Evolutionary conservation across 1,140 invertebrate genomes (phyloP).

Genomic region (Chironomus striatipennis): DNA sequence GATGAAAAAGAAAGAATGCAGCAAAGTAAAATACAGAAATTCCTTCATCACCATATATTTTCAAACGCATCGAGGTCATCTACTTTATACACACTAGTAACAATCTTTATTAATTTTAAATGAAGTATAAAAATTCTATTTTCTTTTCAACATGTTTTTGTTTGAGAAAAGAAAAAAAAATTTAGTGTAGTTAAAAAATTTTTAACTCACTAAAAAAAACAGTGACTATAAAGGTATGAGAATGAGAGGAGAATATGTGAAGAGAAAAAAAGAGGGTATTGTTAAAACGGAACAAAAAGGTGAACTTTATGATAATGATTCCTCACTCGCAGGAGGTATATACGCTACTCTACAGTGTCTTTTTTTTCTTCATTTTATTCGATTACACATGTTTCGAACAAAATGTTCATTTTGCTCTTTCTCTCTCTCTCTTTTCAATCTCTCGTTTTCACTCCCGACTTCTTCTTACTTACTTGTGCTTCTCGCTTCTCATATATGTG

Average conservation of each 20-base stretch:
- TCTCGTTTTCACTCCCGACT: background rate
- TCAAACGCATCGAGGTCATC: too few species aligned
- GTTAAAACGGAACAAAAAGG: slow-evolving; percentile 12
- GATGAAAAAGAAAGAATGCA: too few species aligned
- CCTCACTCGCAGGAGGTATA: background rate
- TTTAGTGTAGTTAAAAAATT: background rate
- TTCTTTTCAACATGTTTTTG: background rate
- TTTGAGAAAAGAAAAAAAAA: slow-evolving; percentile 4
- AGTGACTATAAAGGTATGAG: too few species aligned
- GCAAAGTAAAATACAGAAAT: too few species aligned
- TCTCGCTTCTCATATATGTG: background rate
- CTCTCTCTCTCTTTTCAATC: background rate
- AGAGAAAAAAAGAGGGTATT: slow-evolving; percentile 8
- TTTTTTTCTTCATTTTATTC: background rate
- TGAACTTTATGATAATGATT: slow-evolving; percentile 9
- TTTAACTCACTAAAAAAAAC: too few species aligned
- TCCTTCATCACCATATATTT: too few species aligned
- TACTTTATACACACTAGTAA: too few species aligned
- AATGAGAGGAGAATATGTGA: background rate
- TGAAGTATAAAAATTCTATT: too few species aligned
- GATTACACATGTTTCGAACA: slow-evolving; percentile 7
- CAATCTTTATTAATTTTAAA: too few species aligned
- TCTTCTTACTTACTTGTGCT: background rate
- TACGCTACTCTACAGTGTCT: slow-evolving; percentile 4
- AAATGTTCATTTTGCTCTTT: slow-evolving; percentile 9